These are phyloP conservation scores for Thereva nobilitata DNA, from an alignment of 2,888 invertebrate species.

Conservation along the genomic window DNA sequence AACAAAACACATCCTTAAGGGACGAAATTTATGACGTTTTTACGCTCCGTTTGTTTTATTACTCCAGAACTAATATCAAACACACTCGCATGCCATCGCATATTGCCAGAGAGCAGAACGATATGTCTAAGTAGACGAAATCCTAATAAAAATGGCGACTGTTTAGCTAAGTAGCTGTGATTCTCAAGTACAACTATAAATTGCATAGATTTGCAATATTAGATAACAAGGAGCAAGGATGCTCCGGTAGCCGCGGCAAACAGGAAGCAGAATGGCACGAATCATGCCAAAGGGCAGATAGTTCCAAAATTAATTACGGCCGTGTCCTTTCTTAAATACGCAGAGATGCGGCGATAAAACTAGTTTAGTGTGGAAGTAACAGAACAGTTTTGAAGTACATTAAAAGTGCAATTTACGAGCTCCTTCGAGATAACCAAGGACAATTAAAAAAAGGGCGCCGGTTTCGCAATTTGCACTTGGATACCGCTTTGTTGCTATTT, in stretches of 20 bases:
- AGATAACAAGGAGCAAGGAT: constrained; percentile 28
- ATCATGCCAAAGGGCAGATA: constrained; percentile 14
- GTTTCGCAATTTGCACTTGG: constrained; percentile 3
- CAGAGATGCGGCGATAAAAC: constrained; percentile 15
- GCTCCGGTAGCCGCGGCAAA: neutral
- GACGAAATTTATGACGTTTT: constrained; percentile 43
- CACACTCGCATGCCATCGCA: constrained; percentile 22
- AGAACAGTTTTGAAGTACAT: constrained; percentile 19
- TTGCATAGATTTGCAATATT: constrained; percentile 42
- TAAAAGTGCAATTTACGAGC: constrained; percentile 12
- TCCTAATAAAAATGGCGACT: constrained; percentile 43
- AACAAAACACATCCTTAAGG: constrained; percentile 25
- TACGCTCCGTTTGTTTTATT: constrained; percentile 43
- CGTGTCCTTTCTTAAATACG: neutral
- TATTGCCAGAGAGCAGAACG: constrained; percentile 19
- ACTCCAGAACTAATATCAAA: constrained; percentile 35
- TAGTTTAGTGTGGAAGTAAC: constrained; percentile 1
- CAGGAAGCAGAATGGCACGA: neutral
- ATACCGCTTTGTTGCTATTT: too few species aligned
- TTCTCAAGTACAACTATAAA: constrained; percentile 39
- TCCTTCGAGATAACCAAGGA: neutral
- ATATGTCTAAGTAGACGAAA: constrained; percentile 36
- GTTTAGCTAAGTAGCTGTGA: constrained; percentile 41
- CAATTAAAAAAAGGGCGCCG: constrained; percentile 12
- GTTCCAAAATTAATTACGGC: constrained; percentile 35